Base-by-base conservation (phyloP, 2,797 vertebrate genomes). In the Lepilemur ruficaudatus region DNA sequence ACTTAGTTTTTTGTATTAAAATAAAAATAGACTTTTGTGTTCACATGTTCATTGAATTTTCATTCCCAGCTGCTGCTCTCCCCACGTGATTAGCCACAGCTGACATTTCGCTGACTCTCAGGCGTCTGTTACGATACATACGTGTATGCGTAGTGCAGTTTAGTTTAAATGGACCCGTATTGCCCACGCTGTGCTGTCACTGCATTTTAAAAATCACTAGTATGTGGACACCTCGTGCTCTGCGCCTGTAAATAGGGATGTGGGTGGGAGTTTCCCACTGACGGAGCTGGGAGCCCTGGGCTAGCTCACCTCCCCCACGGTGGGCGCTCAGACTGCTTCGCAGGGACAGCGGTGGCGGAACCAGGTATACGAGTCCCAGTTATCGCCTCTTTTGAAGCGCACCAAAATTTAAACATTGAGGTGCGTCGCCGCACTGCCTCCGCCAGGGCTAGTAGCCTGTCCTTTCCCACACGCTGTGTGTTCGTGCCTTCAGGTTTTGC, bases 81-180 rank as follows among this genome's bases (percentile, higher is more conserved):
- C 13, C 3, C 18, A 1, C 18, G 32, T n/a, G 4, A 11, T 28
- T 11, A 38, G 55, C n/a, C 41, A 4, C 28, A 22, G 57, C 48
- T 23, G 1, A 23, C 46, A 46, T 5, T n/a, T 38, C 8, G 3
- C 48, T 32, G 2, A 18, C 85, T 5, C 7, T 35, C 20, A 65
- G 86, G 8, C 30, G 30, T 48, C 32, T 46, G 32, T 75, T 10
- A 25, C 5, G 3, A 0, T 4, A 28, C 1, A 5, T 46, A 7
- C 7, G 9, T 8, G 7, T 7, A 20, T 4, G 14, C 3, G n/a
- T 0, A 2, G 0, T 2, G 52, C n/a, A 3, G n/a, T 22, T 22
- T 25, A 5, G 22, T 10, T n/a, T 30, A 1, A 15, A 11, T 0
- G 2, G 38, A 2, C 28, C 25, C n/a, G 0, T 4, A 0, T 3